phyloP scores from a whole-genome alignment of 2,888 invertebrate genomes.

The Campaea margaritaria region DNA sequence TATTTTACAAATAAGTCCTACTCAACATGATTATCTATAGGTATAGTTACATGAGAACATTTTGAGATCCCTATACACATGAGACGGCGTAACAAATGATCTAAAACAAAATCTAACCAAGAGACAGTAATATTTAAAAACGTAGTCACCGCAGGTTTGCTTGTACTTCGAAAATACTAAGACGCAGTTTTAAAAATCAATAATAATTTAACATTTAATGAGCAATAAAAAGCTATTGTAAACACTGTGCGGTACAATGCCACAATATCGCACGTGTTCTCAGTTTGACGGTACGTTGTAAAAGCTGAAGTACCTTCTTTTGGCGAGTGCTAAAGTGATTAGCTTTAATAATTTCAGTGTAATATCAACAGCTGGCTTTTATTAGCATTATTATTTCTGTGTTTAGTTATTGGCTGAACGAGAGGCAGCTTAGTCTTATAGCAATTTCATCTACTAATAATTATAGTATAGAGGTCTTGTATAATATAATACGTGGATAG shows the following conservation, averaged over 20 bases:
- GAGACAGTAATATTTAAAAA: too few species aligned
- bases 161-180: too few species aligned
- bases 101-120: too few species aligned
- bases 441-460: too few species aligned
- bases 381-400: slow-evolving; percentile 23
- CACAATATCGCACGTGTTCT: slow-evolving; percentile 10
- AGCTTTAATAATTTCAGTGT: slow-evolving; percentile 24
- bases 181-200: background rate
- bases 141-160: too few species aligned
- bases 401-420: background rate
- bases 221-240: slow-evolving; percentile 5
- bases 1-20: too few species aligned
- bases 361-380: slow-evolving; percentile 29
- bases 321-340: slow-evolving; percentile 26
- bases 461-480: too few species aligned
- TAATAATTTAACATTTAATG: background rate
- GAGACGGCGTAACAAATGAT: too few species aligned
- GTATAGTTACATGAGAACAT: too few species aligned
- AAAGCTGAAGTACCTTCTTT: slow-evolving; percentile 14
- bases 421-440: too few species aligned
- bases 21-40: too few species aligned
- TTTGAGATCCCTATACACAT: background rate
- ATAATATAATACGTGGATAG: too few species aligned
- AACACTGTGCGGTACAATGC: background rate
- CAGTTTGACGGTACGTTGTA: slow-evolving; percentile 15